These are phyloP conservation scores for Euclidia mi DNA, from an alignment of 2,888 invertebrate genomes.

Conservation along the genomic window DNA sequence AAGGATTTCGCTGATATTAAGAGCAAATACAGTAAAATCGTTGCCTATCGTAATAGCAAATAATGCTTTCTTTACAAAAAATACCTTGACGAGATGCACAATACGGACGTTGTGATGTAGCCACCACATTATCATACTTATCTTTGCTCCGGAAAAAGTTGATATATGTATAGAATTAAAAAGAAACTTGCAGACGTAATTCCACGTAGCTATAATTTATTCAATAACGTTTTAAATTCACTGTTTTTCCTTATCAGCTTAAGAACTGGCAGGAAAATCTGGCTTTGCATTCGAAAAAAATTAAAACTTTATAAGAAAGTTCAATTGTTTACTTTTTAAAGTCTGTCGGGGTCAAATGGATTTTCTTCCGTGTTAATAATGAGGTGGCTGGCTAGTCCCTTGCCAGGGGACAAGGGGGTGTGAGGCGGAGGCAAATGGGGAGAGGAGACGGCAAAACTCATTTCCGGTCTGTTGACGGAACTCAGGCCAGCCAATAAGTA, in stretches of 20 bases:
- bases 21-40: no score
- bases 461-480: conserved; percentile 85
- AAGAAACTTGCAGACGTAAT: no score
- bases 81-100: no score
- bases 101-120: no score
- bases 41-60: no score
- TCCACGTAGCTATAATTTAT: no score
- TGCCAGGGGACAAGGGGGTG: conserved; percentile 51
- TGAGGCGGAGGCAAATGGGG: conserved; percentile 29
- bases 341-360: conserved; percentile 67
- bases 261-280: conserved; percentile 6
- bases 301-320: conserved; percentile 20
- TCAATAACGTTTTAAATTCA: no score
- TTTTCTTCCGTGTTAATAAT: conserved; percentile 77
- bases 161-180: no score
- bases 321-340: conserved; percentile 51
- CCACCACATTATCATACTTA: no score
- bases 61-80: no score
- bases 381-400: conserved; percentile 76
- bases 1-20: no score
- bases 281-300: conserved; percentile 1
- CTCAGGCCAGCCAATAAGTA: conserved; percentile 80
- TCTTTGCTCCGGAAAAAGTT: no score
- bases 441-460: conserved; percentile 79
- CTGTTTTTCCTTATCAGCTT: conserved; percentile 7